Evolutionary conservation across 2,113 vertebrate species (phyloP), one percentile per base, ranked within the genome.

Genomic region (Oncorhynchus clarkii): DNA sequence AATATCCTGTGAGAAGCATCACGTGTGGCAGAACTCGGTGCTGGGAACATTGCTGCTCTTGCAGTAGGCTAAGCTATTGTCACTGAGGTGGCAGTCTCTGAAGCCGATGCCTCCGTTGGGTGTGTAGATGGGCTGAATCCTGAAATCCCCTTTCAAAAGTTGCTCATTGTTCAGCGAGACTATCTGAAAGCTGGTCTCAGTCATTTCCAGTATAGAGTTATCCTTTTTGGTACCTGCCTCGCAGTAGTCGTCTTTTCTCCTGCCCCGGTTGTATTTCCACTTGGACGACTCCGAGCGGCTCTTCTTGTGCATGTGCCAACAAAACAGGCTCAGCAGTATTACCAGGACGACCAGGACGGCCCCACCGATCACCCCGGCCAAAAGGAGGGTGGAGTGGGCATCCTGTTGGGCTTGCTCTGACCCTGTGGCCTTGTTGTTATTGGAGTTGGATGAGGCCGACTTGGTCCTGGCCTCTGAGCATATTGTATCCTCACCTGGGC

Each of bases 121-220:
- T 84, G 97, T 96, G 91, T 99, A 99, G 92, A 99, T 97, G 88
- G 97, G 97, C 90, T 99, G 97, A 91, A 99, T 96, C 92, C 95
- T 95, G 93, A 97, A 99, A 94, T 99, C 98, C 93, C 96, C 98
- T 92, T 99, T 99, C 88, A 99, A 95, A 92, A 99, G 96, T 88
- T 99, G 97, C 93, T 99, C 98, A 75, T 99, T 99, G 95, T 99
- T 99, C 95, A 99, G 95, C 82, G 97, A 97, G 93, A 99, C 97
- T 82, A 99, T 98, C 95, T 99, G 98, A 93, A 99, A 99, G 91
- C 97, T 99, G 86, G 97, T 99, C 94, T 99, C 98, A 73, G 97
- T 99, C 96, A 99, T 99, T 94, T 99, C 98, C 91, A 99, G 93
- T 92, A 99, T 99, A 90, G 97, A 98, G 92, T 98, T 99, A 93